Evolutionary conservation across 1,140 invertebrate species (phyloP), one percentile per base, ranked within the genome.

Genomic region (Tetranychus urticae): DNA sequence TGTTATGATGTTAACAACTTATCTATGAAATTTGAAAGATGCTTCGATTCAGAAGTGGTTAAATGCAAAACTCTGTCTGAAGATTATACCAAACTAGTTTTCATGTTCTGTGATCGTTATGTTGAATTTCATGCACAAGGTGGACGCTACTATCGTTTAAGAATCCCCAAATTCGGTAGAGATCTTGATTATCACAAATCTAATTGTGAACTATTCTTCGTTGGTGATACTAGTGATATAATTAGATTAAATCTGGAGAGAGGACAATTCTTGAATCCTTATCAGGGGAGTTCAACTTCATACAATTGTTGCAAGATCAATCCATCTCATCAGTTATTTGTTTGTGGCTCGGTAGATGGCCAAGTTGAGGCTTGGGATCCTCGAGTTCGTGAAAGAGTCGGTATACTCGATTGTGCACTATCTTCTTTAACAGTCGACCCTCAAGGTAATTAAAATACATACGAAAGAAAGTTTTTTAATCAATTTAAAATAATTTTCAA

Each of bases 11-110:
- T 97, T 0, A 82, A 86, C 67, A 88, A 98, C 74, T 75, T 98
- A 63, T 92, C 92, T 2, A 78, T 98, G 67, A 99, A 99, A 76
- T 99, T 98, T 78, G 93, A 98, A 74, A 78, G 94, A 67, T 96
- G 94, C 71, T 83, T 98, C 68, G 96, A 99, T 77, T 84, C 89
- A 2, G 92, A 98, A 78, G 87, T 88, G 42, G 78, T 89, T 33
- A 81, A 82, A 55, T 89, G 91, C 77, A 81, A 88, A 74, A 77
- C 85, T 65, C 75, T 93, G 36, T 86, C 86, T 66, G 85, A 91
- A 69, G 88, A 92, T 73, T 93, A 89, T 69, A 81, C 80, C 67
- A 88, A 90, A 75, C 56, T 79, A 33, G 72, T 78, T 31, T 75
- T 82, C 65, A 69, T 82, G 7, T 76, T 81, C 68, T 72, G 74